phyloP scores from a whole-genome alignment of 2,888 invertebrate genomes.

The Lepeophtheirus nordmannii region DNA sequence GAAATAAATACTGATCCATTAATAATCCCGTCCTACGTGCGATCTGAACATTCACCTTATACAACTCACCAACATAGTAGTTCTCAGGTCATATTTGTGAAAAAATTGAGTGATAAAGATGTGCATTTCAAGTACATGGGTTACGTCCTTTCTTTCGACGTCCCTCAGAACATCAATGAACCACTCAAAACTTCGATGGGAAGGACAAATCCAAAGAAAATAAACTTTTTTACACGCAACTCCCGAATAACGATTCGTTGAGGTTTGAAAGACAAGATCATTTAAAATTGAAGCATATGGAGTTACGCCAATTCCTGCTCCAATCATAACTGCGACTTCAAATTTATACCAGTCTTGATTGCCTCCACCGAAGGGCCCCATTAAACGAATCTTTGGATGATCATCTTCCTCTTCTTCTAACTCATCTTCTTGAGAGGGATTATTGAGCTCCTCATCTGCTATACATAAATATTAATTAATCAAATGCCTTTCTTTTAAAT shows the following conservation, averaged over 20 bases:
- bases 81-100: conserved; percentile 88
- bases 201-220: conserved; percentile 92
- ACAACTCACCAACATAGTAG: conserved; percentile 76
- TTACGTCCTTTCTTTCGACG: conserved; percentile 83
- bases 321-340: conserved; percentile 92
- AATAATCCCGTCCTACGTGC: too few species aligned
- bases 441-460: background rate
- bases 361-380: conserved; percentile 89
- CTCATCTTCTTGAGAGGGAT: too few species aligned
- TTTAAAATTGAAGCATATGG: conserved; percentile 91
- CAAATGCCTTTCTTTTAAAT: background rate
- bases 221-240: conserved; percentile 89
- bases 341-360: conserved; percentile 97
- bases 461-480: background rate
- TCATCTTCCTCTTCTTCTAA: background rate
- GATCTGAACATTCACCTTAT: background rate
- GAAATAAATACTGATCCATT: too few species aligned
- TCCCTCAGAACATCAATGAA: conserved; percentile 87
- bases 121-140: conserved; percentile 84
- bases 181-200: conserved; percentile 94
- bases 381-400: conserved; percentile 46
- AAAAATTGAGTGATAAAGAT: conserved; percentile 96
- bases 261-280: conserved; percentile 85
- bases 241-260: conserved; percentile 82
- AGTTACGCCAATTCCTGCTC: conserved; percentile 84